Evolutionary conservation across 2,888 invertebrate species (phyloP), one percentile per base, ranked within the genome.

Genomic region (Drosophila infuscata): DNA sequence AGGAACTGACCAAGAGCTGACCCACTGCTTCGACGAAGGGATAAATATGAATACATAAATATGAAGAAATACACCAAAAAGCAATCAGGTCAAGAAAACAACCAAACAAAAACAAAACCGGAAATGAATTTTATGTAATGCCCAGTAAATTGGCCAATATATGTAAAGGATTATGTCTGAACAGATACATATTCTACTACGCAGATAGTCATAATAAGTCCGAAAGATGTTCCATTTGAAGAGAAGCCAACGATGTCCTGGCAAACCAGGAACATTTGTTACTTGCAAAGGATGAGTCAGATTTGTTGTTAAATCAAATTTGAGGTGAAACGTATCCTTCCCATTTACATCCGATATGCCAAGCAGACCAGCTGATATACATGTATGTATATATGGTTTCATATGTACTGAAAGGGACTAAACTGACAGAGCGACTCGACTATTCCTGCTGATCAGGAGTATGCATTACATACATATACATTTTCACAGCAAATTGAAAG

Each of bases 401-500:
- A 20, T 46, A 8, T 46, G 20, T 46, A 8, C 15, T 8, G 15
- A 20, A 46, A 46, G 7, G 3, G 5, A 43, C 20, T 20, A 20
- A 43, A 20, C 12, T 2, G 20, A 46, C 20, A 12, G 46, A 46
- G 46, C 20, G 7, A 46, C 20, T 46, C 46, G 46, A 4, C 15
- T 7, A 25, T 15, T 46, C 20, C 15, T 15, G 46, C 15, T 46
- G 46, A 15, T 46, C 20, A 46, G 20, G 43, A 3, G 20, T 43
- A 12, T 12, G 7, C 25, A 25, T 35, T 35, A 11, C 53, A 3
- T 36, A 46, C 25, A 15, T 17, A 54, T 11, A 20, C 25, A 36
- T 29, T 36, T 54, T 11, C 54, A 36, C 49, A 30, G 43, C 29
- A 63, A 76, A 73, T 76, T 63, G 74, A 77, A 58, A 65, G 49